phyloP scores from a whole-genome alignment of 2,113 vertebrate genomes.

The Planiliza haematocheilus region DNA sequence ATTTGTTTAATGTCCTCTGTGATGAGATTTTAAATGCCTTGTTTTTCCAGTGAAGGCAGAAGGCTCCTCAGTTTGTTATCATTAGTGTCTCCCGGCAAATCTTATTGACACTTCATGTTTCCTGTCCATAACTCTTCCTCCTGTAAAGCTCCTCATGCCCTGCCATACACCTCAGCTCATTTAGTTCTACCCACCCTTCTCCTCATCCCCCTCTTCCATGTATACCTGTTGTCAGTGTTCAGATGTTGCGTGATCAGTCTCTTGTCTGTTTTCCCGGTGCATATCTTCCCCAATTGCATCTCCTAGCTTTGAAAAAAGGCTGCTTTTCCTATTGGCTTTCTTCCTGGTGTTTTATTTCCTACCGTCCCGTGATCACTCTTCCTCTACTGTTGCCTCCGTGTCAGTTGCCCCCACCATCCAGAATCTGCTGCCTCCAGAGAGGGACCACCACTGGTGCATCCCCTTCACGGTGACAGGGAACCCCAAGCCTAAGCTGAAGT shows the following conservation, averaged over 20 bases:
- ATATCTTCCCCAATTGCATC: background rate
- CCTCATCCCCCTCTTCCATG: constrained; percentile 37
- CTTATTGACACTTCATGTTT: constrained; percentile 74
- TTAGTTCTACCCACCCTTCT: constrained; percentile 38
- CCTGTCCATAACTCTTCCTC: constrained; percentile 78
- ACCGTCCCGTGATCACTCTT: constrained; percentile 63
- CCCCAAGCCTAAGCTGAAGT: constrained; percentile 91
- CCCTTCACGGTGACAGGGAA: constrained; percentile 97
- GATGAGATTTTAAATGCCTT: constrained; percentile 48
- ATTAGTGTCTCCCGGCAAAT: constrained; percentile 67
- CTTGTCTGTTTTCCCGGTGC: background rate
- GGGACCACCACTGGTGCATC: constrained; percentile 97
- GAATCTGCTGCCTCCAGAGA: constrained; percentile 88
- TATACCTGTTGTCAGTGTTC: constrained; percentile 46
- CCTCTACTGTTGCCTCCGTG: constrained; percentile 79
- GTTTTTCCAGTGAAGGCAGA: constrained; percentile 55
- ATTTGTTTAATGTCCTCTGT: constrained; percentile 52
- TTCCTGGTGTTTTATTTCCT: constrained; percentile 63
- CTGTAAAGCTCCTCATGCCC: constrained; percentile 70
- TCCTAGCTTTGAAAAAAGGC: constrained; percentile 32
- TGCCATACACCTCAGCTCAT: constrained; percentile 49
- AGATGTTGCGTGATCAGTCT: constrained; percentile 24
- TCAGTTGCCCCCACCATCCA: constrained; percentile 94
- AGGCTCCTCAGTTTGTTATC: constrained; percentile 63
- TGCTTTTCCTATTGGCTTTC: constrained; percentile 56